A percentile compares a stretch with the other conserved stretches of the same genome.
phyloP scores from a whole-genome alignment of 2,888 invertebrate species.

The Amaurobius ferox region DNA sequence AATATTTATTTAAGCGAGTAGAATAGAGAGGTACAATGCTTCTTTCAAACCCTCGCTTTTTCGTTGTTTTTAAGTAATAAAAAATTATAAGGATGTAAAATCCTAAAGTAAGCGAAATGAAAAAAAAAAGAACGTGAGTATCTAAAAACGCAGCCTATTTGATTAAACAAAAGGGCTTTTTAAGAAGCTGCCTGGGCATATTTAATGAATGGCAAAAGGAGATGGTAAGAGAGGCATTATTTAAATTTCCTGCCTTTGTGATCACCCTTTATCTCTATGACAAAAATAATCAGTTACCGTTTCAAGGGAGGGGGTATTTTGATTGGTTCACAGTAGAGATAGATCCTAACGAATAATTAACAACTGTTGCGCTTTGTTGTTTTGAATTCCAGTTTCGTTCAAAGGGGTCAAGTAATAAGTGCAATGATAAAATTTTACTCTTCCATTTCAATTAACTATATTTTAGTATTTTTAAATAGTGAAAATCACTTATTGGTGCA shows the following conservation, averaged over 20 bases:
- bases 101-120: background rate
- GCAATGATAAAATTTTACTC: too few species aligned
- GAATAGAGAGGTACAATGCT: slow-evolving; percentile 12
- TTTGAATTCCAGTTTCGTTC: too few species aligned
- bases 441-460: too few species aligned
- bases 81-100: slow-evolving; percentile 22
- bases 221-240: slow-evolving; percentile 24
- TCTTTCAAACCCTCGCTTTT: background rate
- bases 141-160: slow-evolving; percentile 21
- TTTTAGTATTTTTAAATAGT: too few species aligned
- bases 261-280: background rate
- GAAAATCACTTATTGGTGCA: too few species aligned
- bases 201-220: slow-evolving; percentile 32
- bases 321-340: background rate
- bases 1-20: slow-evolving; percentile 11
- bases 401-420: too few species aligned
- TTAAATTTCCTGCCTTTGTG: slow-evolving; percentile 40
- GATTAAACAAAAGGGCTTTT: slow-evolving; percentile 27
- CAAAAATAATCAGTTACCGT: background rate
- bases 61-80: background rate
- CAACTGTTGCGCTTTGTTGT: background rate
- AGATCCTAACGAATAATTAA: background rate
- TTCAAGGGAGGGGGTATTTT: background rate
- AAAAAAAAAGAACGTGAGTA: slow-evolving; percentile 5
- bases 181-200: slow-evolving; percentile 14